Evolutionary conservation across 2,113 vertebrate species (phyloP), one percentile per base, ranked within the genome.

Genomic region (Conger conger): DNA sequence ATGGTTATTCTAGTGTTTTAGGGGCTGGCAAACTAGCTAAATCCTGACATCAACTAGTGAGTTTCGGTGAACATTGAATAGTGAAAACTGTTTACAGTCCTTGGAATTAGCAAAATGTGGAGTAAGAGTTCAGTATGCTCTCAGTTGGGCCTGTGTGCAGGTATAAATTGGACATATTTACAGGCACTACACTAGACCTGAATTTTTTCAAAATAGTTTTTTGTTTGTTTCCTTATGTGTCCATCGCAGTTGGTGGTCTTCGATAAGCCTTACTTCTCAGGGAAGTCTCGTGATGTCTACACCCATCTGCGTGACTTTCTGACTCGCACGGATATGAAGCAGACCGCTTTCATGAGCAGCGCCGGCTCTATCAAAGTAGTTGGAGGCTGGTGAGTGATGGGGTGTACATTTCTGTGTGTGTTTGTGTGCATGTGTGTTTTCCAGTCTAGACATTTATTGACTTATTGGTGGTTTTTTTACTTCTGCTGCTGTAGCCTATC

Each of bases 321-420:
- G 87, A 82, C 93, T 37, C 91, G 94, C 60, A 88, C 79, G 7
- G 88, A 95, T 85, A 86, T 60, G 23, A 93, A 92, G 60, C 95
- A 33, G 86, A 93, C 89, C 0, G 89, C 90, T 45, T 78, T 91
- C 16, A 7, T 99, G 94, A 86, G 91, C 91, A 96, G 87, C 0
- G 94, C 92, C 13, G 96, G 97, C 68, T 99, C 98, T 82, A 88
- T 99, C 23, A 96, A 92, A 18, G 92, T 99, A 38, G 79, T 93
- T 20, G 97, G 98, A 0, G 97, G 97, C 89, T 97, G 97, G 98
- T 99, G 91, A 98, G 98, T 76, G 38, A 1, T 17, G 27, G 50
- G 53, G 76, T 35, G 73, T 23, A 18, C n/a, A 15, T 76, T 27
- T 76, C 15, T 30, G 30, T 60, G 45, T 40, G 18, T 77, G 23